Conservation (phyloP, 2,888 invertebrate species). For the Idaea aversata region DNA sequence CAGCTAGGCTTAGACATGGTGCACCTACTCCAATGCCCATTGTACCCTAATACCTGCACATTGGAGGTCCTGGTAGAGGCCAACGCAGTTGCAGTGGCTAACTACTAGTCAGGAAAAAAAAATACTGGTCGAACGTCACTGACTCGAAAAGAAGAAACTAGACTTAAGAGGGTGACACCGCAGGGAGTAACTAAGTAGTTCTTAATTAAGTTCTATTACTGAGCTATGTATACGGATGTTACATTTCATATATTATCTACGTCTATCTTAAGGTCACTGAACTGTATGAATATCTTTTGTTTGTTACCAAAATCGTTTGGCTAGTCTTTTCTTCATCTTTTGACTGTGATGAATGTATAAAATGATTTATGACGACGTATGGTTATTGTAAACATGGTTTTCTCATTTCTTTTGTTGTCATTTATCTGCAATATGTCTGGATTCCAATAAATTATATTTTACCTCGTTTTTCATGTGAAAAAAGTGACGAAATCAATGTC, state of each 20-base stretch:
- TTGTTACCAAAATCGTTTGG: neutral
- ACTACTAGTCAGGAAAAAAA: too few species aligned
- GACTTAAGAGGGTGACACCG: too few species aligned
- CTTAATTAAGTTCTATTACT: neutral
- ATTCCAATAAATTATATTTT: neutral
- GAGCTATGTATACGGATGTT: conserved; percentile 2
- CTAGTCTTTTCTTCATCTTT: neutral
- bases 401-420: neutral
- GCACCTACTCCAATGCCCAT: too few species aligned
- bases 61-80: too few species aligned
- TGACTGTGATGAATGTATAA: neutral
- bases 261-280: neutral
- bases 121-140: too few species aligned
- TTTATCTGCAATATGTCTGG: neutral
- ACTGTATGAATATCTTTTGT: neutral
- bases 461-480: too few species aligned
- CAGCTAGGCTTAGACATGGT: too few species aligned
- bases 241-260: neutral
- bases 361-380: neutral
- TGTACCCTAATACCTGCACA: too few species aligned
- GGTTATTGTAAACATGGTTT: neutral
- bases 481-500: neutral
- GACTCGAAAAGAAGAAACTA: too few species aligned
- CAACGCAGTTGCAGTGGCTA: too few species aligned
- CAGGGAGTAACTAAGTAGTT: too few species aligned